These are phyloP conservation scores for Papilio machaon DNA, from an alignment of 1,140 invertebrate species.

Conservation along the genomic window DNA sequence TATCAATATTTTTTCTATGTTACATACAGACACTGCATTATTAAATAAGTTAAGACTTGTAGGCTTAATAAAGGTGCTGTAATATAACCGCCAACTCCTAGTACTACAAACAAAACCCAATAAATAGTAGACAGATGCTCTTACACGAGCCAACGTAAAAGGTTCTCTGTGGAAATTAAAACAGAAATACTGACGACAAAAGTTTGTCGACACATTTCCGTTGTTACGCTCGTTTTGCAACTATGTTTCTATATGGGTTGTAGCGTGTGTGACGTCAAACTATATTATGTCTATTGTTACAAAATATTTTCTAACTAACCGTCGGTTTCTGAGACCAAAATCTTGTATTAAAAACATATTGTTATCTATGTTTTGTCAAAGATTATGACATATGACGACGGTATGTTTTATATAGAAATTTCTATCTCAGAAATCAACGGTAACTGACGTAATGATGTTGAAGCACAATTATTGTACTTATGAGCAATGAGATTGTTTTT, in stretches of 20 bases:
- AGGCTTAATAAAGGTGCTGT: not conserved
- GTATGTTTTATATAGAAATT: too few relatives aligned
- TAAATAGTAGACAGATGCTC: constrained; percentile 20
- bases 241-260: constrained; percentile 9
- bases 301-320: not conserved
- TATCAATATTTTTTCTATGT: too few relatives aligned
- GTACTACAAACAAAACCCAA: not conserved
- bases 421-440: too few relatives aligned
- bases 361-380: too few relatives aligned
- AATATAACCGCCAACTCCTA: not conserved
- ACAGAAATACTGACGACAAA: constrained; percentile 14
- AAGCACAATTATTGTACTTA: too few relatives aligned
- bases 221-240: constrained; percentile 22
- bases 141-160: constrained; percentile 10
- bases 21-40: not conserved
- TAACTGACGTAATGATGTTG: too few relatives aligned
- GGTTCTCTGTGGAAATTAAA: constrained; percentile 24
- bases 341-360: too few relatives aligned
- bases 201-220: constrained; percentile 23
- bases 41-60: not conserved
- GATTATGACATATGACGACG: too few relatives aligned
- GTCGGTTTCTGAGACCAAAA: too few relatives aligned
- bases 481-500: too few relatives aligned
- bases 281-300: not conserved
- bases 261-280: not conserved